Evolutionary conservation across 2,113 vertebrate species (phyloP).

Genomic region (Pseudorasbora parva): DNA sequence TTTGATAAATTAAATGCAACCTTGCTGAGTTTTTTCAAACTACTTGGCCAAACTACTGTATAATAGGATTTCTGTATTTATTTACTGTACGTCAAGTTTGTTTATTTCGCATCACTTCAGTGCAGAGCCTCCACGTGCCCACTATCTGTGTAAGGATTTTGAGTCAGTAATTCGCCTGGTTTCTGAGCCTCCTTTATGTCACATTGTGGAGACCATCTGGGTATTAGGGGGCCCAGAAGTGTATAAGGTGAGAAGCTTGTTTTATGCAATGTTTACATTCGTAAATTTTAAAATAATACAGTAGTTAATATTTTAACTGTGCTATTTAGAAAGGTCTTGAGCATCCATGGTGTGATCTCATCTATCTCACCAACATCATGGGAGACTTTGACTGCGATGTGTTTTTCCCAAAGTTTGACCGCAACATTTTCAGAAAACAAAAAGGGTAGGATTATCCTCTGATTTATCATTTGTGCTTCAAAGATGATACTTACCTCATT

Average conservation of each 20-base stretch:
- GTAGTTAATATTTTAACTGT: not conserved
- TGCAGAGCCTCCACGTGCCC: slow-evolving; percentile 67
- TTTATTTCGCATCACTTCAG: slow-evolving; percentile 57
- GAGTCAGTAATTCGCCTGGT: slow-evolving; percentile 64
- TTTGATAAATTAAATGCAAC: not conserved
- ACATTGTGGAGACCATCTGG: slow-evolving; percentile 80
- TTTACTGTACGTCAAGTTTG: not conserved
- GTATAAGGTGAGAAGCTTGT: slow-evolving; percentile 70
- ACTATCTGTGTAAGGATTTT: slow-evolving; percentile 74
- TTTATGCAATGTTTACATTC: not conserved
- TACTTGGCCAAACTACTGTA: not conserved
- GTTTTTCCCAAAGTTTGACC: slow-evolving; percentile 80
- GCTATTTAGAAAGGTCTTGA: slow-evolving; percentile 68
- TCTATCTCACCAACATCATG: slow-evolving; percentile 80
- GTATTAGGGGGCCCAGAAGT: slow-evolving; percentile 72
- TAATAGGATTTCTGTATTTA: not conserved
- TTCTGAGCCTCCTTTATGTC: slow-evolving; percentile 59
- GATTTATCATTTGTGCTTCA: not conserved
- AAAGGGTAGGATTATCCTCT: slow-evolving; percentile 64
- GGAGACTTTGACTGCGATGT: slow-evolving; percentile 78
- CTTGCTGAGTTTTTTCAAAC: not conserved
- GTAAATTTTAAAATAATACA: not conserved
- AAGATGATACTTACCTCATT: not conserved
- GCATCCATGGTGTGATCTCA: slow-evolving; percentile 79
- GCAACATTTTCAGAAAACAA: slow-evolving; percentile 68